Conservation (phyloP, 2,113 vertebrate genomes). For the Gorsachius goisagi region DNA sequence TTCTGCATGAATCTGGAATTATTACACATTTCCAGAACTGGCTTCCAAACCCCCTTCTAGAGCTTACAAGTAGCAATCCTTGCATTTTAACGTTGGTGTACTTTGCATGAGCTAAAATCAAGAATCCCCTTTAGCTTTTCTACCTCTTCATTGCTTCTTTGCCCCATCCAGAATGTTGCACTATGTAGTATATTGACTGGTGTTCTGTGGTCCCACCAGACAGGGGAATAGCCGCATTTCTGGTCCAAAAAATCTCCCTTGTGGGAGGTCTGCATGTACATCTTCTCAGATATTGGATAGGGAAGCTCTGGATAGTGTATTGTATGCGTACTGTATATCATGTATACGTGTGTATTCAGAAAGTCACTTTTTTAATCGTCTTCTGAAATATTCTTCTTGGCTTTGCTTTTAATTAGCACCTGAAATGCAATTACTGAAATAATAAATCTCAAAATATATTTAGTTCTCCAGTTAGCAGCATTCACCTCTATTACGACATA, state of each 20-base stretch:
- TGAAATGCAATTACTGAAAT: slow-evolving; percentile 48
- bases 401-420: slow-evolving; percentile 50
- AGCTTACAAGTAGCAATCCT: background rate
- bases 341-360: background rate
- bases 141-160: background rate
- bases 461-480: slow-evolving; percentile 43
- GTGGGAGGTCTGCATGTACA: rapidly evolving
- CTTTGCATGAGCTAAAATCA: background rate
- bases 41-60: background rate
- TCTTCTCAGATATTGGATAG: background rate
- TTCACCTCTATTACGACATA: slow-evolving; percentile 55
- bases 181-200: background rate
- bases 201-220: background rate
- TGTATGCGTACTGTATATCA: background rate
- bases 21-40: background rate
- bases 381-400: slow-evolving; percentile 38
- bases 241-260: background rate
- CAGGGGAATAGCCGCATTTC: background rate
- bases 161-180: background rate
- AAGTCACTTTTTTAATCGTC: background rate
- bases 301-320: background rate
- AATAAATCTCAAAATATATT: slow-evolving; percentile 49
- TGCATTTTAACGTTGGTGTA: background rate
- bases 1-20: background rate
- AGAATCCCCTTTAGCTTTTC: background rate